Evolutionary conservation across 2,797 vertebrate species (phyloP), one percentile per base, ranked within the genome.

Genomic region (Argentina silus): DNA sequence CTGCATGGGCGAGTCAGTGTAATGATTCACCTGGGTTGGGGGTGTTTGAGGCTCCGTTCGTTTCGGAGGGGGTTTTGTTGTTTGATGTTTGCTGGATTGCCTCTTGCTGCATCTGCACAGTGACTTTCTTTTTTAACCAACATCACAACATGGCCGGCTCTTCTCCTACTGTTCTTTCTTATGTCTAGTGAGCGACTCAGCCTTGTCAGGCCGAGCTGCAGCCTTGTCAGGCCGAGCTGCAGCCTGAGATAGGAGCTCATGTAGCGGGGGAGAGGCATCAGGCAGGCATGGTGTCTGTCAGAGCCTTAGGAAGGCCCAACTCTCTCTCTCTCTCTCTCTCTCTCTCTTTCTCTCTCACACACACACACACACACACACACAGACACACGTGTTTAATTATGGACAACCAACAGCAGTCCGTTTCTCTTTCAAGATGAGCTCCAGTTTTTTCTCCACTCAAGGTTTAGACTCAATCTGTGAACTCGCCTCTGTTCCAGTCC

Each of bases 181-280:
- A 67, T 72, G 55, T 82, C 67, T 82, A 12, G 21, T 53, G 56
- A 76, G 79, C 6, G 42, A 64, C 71, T 74, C 53, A 7, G 50
- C 77, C 77, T 63, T 36, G 19, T 48, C 67, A 66, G 44, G 57
- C 78, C 67, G 67, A 61, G 65, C 82, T 83, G 80, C 56, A 36
- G 27, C 27, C 27, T 36, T 36, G 19, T 48, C 67, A 66, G 44
- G 57, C 78, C 67, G 67, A 61, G 65, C 82, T 83, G 80, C 83
- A 78, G 72, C 70, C 69, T 67, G 68, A 77, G 84, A 86, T 87
- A 86, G 87, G 71, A 76, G 74, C 71, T 74, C 57, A 62, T 67
- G 56, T 36, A 76, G 69, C 61, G 9, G 23, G 19, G 61, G 70
- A 47, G 68, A 78, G 75, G 65, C 68, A 63, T 74, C 65, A 69